These are phyloP conservation scores for Watsonalla cultraria DNA, from an alignment of 2,888 invertebrate genomes.

Conservation along the genomic window DNA sequence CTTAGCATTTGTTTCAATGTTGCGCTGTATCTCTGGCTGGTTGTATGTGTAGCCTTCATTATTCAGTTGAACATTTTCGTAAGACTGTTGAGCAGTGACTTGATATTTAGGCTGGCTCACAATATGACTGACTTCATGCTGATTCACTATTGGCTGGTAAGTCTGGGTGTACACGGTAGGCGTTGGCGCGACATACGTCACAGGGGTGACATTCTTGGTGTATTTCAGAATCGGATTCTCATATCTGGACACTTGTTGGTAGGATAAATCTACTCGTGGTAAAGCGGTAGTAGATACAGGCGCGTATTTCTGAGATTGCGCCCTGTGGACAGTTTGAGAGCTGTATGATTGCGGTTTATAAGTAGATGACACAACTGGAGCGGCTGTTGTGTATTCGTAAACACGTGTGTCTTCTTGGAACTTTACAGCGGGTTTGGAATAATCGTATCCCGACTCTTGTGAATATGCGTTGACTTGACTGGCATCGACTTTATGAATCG, in stretches of 20 bases:
- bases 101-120: conserved; percentile 45
- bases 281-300: conserved; percentile 44
- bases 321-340: conserved; percentile 58
- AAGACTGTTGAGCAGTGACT: conserved; percentile 31
- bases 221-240: conserved; percentile 59
- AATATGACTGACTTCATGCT: conserved; percentile 47
- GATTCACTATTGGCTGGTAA: conserved; percentile 48
- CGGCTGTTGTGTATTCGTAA: conserved; percentile 42
- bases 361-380: conserved; percentile 34
- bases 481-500: conserved; percentile 53
- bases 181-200: conserved; percentile 48
- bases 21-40: conserved; percentile 65
- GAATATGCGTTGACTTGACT: conserved; percentile 40
- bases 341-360: conserved; percentile 55
- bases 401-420: conserved; percentile 46
- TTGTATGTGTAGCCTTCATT: conserved; percentile 54
- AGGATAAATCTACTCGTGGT: conserved; percentile 39
- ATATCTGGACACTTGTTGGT: conserved; percentile 45
- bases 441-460: conserved; percentile 40
- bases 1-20: conserved; percentile 41
- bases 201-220: conserved; percentile 44
- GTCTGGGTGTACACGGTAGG: conserved; percentile 49
- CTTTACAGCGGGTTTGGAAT: conserved; percentile 40
- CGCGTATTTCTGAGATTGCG: conserved; percentile 39
- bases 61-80: conserved; percentile 35